These are phyloP conservation scores for Diarsia rubi DNA, from an alignment of 2,888 invertebrate genomes.

Conservation along the genomic window DNA sequence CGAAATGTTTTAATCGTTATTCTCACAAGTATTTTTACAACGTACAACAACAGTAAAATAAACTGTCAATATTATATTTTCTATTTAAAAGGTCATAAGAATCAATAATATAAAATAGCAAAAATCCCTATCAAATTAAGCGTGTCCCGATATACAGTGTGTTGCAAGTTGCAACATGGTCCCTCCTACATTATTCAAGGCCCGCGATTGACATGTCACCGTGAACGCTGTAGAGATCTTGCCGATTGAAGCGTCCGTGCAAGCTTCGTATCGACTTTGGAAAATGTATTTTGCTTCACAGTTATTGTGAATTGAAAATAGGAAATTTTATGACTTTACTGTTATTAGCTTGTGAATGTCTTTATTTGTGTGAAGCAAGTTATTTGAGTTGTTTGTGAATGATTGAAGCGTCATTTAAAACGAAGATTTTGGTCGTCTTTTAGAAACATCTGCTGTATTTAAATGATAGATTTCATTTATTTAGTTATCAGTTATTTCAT, in stretches of 20 bases:
- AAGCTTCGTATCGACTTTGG: conserved; percentile 36
- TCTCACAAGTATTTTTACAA: too few species aligned
- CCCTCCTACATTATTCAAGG: conserved; percentile 69
- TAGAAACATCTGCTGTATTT: neutral
- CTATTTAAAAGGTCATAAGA: neutral
- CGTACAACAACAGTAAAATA: too few species aligned
- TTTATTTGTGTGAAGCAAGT: conserved; percentile 4
- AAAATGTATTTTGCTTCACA: conserved; percentile 32
- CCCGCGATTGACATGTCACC: conserved; percentile 77
- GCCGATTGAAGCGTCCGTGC: conserved; percentile 64
- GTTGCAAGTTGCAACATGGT: conserved; percentile 65
- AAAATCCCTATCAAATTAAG: conserved; percentile 50
- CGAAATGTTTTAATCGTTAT: too few species aligned
- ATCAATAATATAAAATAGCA: neutral
- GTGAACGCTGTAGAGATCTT: conserved; percentile 68
- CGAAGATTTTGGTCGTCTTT: neutral
- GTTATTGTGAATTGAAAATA: conserved; percentile 28
- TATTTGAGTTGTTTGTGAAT: neutral
- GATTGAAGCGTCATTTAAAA: neutral
- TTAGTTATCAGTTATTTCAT: neutral
- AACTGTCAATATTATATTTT: too few species aligned
- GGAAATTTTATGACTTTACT: conserved; percentile 27
- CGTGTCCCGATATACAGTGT: conserved; percentile 62
- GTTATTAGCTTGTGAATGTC: conserved; percentile 23
- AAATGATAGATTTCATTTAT: neutral